Percentiles rank a stretch among this genome's conserved stretches.
phyloP scores from a whole-genome alignment of 2,888 invertebrate species.

The Onthophagus sagittarius region DNA sequence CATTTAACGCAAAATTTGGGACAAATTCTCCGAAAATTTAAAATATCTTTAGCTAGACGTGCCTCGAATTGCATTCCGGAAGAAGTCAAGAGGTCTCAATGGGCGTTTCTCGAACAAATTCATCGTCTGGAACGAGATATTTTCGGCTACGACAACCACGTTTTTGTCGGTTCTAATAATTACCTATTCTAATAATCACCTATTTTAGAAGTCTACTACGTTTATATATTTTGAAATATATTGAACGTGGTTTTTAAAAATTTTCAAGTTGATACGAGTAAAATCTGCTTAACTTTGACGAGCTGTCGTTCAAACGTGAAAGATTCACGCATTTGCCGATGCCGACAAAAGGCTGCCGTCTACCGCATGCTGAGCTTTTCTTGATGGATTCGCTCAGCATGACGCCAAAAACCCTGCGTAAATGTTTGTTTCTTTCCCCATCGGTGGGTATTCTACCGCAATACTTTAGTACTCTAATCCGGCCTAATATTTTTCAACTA shows the following conservation, averaged over 20 bases:
- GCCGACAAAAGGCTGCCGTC: constrained; percentile 21
- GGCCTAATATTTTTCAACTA: not conserved
- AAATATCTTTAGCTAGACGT: too few species aligned
- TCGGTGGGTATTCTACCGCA: not conserved
- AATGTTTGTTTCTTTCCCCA: constrained; percentile 6
- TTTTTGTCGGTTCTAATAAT: too few species aligned
- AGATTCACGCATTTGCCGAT: constrained; percentile 12
- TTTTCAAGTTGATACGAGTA: too few species aligned
- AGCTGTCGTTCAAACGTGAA: constrained; percentile 1
- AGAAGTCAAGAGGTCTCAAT: not conserved
- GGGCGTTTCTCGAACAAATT: not conserved
- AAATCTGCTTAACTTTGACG: not conserved
- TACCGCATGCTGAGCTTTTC: constrained; percentile 24
- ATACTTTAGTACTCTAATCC: not conserved
- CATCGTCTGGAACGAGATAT: not conserved
- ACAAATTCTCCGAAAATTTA: too few species aligned
- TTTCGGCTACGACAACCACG: not conserved
- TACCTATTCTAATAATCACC: too few species aligned
- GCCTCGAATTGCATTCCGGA: not conserved
- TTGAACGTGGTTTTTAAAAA: too few species aligned
- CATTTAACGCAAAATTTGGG: not conserved
- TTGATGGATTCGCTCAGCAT: constrained; percentile 45
- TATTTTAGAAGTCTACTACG: too few species aligned
- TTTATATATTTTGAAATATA: too few species aligned
- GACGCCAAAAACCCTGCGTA: constrained; percentile 25